These are phyloP conservation scores for Ridgeia piscesae DNA, from an alignment of 1,140 invertebrate genomes.

Conservation along the genomic window DNA sequence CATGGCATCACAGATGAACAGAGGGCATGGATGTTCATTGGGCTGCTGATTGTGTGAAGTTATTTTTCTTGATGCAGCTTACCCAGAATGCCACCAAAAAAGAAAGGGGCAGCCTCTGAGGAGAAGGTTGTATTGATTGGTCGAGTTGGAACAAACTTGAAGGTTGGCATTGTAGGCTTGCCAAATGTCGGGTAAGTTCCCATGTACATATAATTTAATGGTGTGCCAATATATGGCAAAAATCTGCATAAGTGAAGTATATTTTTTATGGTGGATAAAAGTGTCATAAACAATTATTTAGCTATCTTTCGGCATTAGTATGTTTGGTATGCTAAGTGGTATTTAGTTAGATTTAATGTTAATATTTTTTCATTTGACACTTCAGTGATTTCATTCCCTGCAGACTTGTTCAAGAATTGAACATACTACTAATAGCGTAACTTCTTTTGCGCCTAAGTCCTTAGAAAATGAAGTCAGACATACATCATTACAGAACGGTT, in stretches of 20 bases:
- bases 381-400: too few species aligned
- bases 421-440: too few species aligned
- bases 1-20: too few species aligned
- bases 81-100: conserved; percentile 66
- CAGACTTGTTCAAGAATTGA: too few species aligned
- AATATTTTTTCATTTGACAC: background rate
- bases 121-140: conserved; percentile 87
- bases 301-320: background rate
- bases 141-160: conserved; percentile 94
- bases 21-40: background rate
- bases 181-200: conserved; percentile 82
- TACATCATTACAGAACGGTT: too few species aligned
- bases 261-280: too few species aligned
- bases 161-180: conserved; percentile 93
- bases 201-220: too few species aligned
- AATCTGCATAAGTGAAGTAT: too few species aligned
- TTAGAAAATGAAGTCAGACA: too few species aligned
- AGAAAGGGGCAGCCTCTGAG: conserved; percentile 66
- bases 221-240: too few species aligned
- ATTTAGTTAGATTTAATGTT: conserved; percentile 27
- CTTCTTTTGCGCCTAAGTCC: too few species aligned
- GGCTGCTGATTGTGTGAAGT: background rate
- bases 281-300: background rate
- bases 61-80: background rate
- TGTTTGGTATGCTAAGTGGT: background rate